Evolutionary conservation across 2,888 invertebrate genomes (phyloP), one percentile per base, ranked within the genome.

Genomic region (Drosophila nigritarsus): DNA sequence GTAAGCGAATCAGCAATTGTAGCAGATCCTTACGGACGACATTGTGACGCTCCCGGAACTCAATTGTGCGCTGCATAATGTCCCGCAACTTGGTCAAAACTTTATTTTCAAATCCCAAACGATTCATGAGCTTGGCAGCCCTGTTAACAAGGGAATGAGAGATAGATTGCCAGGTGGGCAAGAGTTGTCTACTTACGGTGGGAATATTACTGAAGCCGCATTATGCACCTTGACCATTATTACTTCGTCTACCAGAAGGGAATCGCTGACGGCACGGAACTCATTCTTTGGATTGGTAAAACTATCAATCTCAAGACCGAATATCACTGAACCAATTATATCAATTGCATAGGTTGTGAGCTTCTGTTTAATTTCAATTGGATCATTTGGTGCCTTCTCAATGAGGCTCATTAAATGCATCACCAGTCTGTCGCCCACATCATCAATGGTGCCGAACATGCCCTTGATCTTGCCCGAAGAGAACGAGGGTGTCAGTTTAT

Each of bases 381-480:
- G 66, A 0, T 92, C 92, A 0, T 90, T 59, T 66, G 51, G 92
- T 59, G 75, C 61, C 1, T 93, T 92, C 2, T 91, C 73, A 70
- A 68, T 88, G 49, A 55, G 89, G 62, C 29, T 63, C 53, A 93
- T 91, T 9, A 94, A 92, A 64, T 94, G 94, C 7, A 91, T 85
- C 2, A 94, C 89, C 78, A 95, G 93, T 65, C 94, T 93, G 15
- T 94, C 91, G 0, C 95, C 95, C 65, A 95, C 94, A 40, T 94
- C 93, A 48, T 94, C 93, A 15, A 96, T 94, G 0, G 95, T 94
- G 0, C 93, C 93, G 80, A 95, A 95, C 95, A 96, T 95, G 2
- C 92, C 94, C 90, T 95, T 96, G 55, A 96, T 91, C 91, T 96
- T 96, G 9, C 95, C 95, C 0, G 95, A 94, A 0, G 96, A 95